Conservation (phyloP, 2,888 invertebrate genomes). For the Trachelus iudaicus region DNA sequence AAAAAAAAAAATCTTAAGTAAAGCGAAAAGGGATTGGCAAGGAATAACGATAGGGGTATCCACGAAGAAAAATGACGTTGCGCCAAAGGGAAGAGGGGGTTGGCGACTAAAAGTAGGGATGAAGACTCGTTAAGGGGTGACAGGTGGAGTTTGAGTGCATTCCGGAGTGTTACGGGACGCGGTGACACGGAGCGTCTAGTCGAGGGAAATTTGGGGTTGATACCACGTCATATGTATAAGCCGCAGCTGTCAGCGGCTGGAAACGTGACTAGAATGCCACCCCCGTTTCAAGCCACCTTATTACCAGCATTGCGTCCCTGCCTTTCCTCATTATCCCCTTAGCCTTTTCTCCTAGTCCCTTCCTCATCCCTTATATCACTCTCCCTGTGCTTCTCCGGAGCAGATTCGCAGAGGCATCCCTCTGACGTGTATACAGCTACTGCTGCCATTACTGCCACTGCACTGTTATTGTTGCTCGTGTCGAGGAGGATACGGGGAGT, state of each 20-base stretch:
- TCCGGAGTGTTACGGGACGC: constrained; percentile 44
- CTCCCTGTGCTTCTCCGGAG: neutral
- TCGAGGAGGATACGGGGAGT: neutral
- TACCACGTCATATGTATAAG: constrained; percentile 65
- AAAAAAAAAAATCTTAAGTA: neutral
- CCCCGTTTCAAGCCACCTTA: constrained; percentile 58
- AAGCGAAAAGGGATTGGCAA: neutral
- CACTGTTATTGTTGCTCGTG: neutral
- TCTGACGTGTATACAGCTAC: neutral
- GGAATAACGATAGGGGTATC: neutral
- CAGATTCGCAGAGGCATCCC: neutral
- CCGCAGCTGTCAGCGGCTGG: constrained; percentile 64
- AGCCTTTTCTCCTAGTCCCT: constrained; percentile 49
- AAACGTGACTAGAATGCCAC: constrained; percentile 64
- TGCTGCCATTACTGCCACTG: neutral
- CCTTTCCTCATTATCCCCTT: constrained; percentile 61
- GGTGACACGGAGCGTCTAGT: constrained; percentile 2
- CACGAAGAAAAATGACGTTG: neutral
- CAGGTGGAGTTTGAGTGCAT: constrained; percentile 59
- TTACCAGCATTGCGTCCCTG: constrained; percentile 55
- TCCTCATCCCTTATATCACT: neutral
- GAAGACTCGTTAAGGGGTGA: constrained; percentile 30
- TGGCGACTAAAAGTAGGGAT: constrained; percentile 12
- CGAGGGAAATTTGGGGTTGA: constrained; percentile 63
- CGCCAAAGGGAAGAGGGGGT: neutral